Percentiles rank a stretch among this genome's conserved stretches.
Conservation (phyloP, 2,888 invertebrate genomes). For the Hesperia comma region DNA sequence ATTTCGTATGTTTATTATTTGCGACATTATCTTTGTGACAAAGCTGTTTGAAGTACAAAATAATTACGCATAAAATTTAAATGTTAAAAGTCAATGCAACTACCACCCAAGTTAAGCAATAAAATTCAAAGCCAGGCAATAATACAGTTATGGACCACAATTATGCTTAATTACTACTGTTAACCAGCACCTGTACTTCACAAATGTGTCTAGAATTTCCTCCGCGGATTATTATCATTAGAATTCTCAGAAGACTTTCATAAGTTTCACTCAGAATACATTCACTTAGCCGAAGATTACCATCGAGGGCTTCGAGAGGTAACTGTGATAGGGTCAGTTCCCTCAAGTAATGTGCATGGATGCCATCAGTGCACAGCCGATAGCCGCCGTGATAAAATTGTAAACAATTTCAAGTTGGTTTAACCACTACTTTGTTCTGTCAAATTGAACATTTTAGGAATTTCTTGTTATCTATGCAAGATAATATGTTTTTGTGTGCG, state of each 20-base stretch:
- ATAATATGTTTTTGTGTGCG: too few relatives aligned
- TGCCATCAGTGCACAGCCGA: constrained; percentile 19
- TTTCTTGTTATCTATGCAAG: too few relatives aligned
- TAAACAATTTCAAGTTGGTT: too few relatives aligned
- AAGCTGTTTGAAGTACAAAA: too few relatives aligned
- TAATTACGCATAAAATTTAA: too few relatives aligned
- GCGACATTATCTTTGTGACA: too few relatives aligned
- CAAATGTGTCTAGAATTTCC: neutral
- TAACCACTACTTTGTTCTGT: too few relatives aligned
- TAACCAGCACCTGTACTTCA: neutral
- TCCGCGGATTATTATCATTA: constrained; percentile 42
- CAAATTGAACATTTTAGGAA: too few relatives aligned
- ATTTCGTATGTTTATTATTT: too few relatives aligned
- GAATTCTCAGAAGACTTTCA: constrained; percentile 58
- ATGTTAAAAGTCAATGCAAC: too few relatives aligned
- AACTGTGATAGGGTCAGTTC: constrained; percentile 70
- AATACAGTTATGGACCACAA: neutral
- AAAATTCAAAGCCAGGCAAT: neutral
- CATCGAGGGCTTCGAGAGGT: constrained; percentile 72
- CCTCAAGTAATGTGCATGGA: constrained; percentile 51
- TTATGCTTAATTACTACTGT: neutral
- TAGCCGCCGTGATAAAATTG: neutral
- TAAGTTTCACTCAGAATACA: constrained; percentile 68
- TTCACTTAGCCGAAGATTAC: constrained; percentile 73
- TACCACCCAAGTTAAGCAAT: neutral